These are phyloP conservation scores for Platerodrilus igneus DNA, from an alignment of 2,888 invertebrate genomes.

Conservation along the genomic window DNA sequence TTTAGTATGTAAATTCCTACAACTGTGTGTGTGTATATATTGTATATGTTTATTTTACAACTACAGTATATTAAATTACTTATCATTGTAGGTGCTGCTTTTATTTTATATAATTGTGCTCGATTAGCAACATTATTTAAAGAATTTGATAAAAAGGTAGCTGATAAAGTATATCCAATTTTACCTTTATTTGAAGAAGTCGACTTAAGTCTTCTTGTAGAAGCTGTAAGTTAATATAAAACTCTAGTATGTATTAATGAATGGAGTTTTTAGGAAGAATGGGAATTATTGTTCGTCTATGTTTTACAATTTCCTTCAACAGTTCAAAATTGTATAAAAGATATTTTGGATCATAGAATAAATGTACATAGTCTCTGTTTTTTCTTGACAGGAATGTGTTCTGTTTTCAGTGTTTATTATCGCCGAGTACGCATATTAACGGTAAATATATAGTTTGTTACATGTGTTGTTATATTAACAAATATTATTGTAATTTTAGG, in stretches of 20 bases:
- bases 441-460: slow-evolving; percentile 49
- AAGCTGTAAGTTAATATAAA: slow-evolving; percentile 63
- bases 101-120: slow-evolving; percentile 74
- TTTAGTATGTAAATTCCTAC: too few relatives aligned
- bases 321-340: slow-evolving; percentile 53
- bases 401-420: slow-evolving; percentile 70
- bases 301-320: slow-evolving; percentile 62
- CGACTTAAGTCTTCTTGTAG: slow-evolving; percentile 59
- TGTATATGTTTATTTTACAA: neutral
- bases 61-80: too few relatives aligned
- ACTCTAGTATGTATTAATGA: slow-evolving; percentile 6
- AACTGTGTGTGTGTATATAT: too few relatives aligned
- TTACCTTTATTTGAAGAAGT: slow-evolving; percentile 55
- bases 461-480: slow-evolving; percentile 3
- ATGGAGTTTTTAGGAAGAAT: slow-evolving; percentile 63
- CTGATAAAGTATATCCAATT: slow-evolving; percentile 54
- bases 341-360: slow-evolving; percentile 51
- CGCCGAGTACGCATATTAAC: slow-evolving; percentile 63
- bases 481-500: slow-evolving; percentile 50
- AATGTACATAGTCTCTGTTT: slow-evolving; percentile 61
- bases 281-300: slow-evolving; percentile 66
- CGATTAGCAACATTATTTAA: slow-evolving; percentile 63
- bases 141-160: slow-evolving; percentile 57
- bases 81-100: slow-evolving; percentile 64
- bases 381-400: slow-evolving; percentile 60